These are phyloP conservation scores for Mercenaria mercenaria DNA, from an alignment of 1,140 invertebrate species.

Conservation along the genomic window DNA sequence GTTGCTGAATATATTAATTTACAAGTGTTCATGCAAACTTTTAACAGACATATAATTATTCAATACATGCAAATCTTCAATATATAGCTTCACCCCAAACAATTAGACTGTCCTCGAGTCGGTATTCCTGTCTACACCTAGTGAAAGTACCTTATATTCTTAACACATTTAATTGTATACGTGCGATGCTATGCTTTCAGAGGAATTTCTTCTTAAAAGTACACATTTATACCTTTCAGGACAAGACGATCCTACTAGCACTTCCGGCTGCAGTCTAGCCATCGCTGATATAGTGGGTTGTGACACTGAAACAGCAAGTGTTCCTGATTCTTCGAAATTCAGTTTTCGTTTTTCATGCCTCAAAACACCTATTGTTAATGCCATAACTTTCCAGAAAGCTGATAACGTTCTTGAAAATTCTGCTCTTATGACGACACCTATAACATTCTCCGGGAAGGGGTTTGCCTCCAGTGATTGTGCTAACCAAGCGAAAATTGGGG, in stretches of 20 bases:
- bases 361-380: slow-evolving; percentile 70
- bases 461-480: slow-evolving; percentile 72
- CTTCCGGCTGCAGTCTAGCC: neutral
- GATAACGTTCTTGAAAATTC: neutral
- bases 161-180: neutral
- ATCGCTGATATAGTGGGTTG: slow-evolving; percentile 51
- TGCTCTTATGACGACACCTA: slow-evolving; percentile 56
- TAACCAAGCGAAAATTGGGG: slow-evolving; percentile 70
- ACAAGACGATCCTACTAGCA: neutral
- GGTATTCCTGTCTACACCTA: neutral
- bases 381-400: slow-evolving; percentile 63
- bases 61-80: too few species aligned
- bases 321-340: slow-evolving; percentile 56
- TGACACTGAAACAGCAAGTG: slow-evolving; percentile 19
- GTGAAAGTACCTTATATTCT: neutral
- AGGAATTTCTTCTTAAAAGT: neutral
- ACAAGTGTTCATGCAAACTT: too few species aligned
- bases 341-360: slow-evolving; percentile 74
- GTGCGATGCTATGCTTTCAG: neutral
- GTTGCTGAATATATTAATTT: too few species aligned
- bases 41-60: too few species aligned
- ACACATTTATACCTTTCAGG: neutral
- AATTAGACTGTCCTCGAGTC: too few species aligned
- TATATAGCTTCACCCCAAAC: too few species aligned
- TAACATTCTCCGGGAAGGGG: slow-evolving; percentile 72